A percentile compares a stretch with the other conserved stretches of the same genome.
phyloP scores from a whole-genome alignment of 2,113 vertebrate species.

The Oophaga pumilio region DNA sequence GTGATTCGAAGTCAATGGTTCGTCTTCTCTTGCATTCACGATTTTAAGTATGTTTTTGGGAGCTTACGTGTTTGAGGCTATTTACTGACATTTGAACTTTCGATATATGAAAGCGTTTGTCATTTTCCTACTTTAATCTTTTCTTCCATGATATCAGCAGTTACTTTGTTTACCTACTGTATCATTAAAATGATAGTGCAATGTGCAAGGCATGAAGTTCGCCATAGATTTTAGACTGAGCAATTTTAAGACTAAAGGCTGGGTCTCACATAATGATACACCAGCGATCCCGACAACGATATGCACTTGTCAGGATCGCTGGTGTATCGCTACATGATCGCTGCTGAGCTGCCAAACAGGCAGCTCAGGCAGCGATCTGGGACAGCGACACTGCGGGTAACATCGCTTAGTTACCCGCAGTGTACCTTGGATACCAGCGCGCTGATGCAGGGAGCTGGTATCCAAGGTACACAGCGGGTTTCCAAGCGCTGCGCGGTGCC shows the following conservation, averaged over 20 bases:
- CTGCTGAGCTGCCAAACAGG: too few relatives aligned
- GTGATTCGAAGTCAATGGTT: neutral
- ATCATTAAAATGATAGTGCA: conserved; percentile 40
- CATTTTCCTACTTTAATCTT: neutral
- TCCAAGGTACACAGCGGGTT: too few relatives aligned
- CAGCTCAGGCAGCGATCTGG: too few relatives aligned
- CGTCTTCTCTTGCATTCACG: neutral
- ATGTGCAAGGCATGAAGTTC: conserved; percentile 16
- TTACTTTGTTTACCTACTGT: conserved; percentile 39
- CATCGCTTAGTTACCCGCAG: too few relatives aligned
- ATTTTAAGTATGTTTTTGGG: neutral
- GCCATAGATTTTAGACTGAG: conserved; percentile 40
- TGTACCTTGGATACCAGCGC: too few relatives aligned
- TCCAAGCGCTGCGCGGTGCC: too few relatives aligned
- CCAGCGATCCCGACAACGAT: too few relatives aligned
- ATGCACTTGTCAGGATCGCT: too few relatives aligned
- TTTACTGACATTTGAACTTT: neutral
- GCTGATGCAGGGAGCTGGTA: too few relatives aligned
- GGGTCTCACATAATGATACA: too few relatives aligned
- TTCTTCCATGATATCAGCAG: conserved; percentile 17
- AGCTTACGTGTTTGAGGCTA: neutral
- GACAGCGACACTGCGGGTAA: too few relatives aligned
- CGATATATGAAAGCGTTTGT: neutral
- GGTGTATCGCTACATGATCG: too few relatives aligned
- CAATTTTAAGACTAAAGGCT: conserved; percentile 49